Conservation (phyloP, 2,113 vertebrate genomes). For the Limnothrissa miodon region DNA sequence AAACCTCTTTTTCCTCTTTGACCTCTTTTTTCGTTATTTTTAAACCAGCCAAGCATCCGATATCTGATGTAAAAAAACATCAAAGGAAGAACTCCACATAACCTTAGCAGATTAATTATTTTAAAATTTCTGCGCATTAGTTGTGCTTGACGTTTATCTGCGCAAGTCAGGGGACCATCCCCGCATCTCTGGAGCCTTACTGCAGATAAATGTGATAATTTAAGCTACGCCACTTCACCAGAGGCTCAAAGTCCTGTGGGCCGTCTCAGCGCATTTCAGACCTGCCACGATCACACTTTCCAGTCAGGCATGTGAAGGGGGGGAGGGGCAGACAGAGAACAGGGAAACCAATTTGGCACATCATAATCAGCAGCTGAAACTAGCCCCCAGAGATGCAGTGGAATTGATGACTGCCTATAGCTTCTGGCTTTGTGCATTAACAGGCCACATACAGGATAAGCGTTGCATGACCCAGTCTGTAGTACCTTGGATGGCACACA, state of each 20-base stretch:
- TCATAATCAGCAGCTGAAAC: slow-evolving; percentile 32
- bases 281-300: slow-evolving; percentile 6
- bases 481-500: slow-evolving; percentile 28
- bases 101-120: slow-evolving; percentile 25
- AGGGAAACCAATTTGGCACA: slow-evolving; percentile 9
- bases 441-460: slow-evolving; percentile 11
- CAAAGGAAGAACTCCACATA: slow-evolving; percentile 21
- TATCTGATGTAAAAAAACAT: slow-evolving; percentile 5
- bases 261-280: background rate
- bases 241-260: slow-evolving; percentile 16
- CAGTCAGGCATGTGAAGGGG: background rate
- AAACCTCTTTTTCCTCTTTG: too few relatives aligned
- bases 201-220: slow-evolving; percentile 41
- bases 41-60: background rate
- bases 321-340: background rate
- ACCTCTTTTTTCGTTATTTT: background rate
- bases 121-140: slow-evolving; percentile 26
- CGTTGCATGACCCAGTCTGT: slow-evolving; percentile 19
- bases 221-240: slow-evolving; percentile 27
- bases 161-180: slow-evolving; percentile 21
- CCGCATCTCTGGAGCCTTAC: slow-evolving; percentile 30
- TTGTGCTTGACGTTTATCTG: slow-evolving; percentile 36
- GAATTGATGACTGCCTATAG: slow-evolving; percentile 21
- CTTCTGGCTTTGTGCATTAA: slow-evolving; percentile 27
- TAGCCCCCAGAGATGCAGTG: slow-evolving; percentile 9